Evolutionary conservation across 2,797 vertebrate species (phyloP), one percentile per base, ranked within the genome.

Genomic region (Sternarchorhynchus goeldii): DNA sequence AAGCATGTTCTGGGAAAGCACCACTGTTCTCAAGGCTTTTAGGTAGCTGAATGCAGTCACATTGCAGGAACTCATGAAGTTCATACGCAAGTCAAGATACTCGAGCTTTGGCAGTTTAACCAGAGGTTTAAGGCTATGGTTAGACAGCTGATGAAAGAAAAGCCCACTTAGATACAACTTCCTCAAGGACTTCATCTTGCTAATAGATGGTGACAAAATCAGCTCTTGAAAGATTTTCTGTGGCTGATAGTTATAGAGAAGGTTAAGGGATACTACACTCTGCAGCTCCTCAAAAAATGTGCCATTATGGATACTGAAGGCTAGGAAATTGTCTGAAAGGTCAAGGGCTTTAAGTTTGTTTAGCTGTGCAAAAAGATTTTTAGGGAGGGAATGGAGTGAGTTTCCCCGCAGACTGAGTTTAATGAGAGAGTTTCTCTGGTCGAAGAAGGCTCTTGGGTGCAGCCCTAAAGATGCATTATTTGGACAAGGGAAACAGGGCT

Each of bases 401-500:
- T 96, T 96, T 50, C 90, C 89, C 53, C 82, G 84, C n/a, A 95
- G 85, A 70, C 87, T 93, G 2, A 95, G 81, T 67, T 3, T 81
- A 1, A 1, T 59, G 32, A 95, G 86, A 0, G 89, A 89, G 83
- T 91, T 88, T 57, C 78, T 89, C 55, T 89, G 80, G 31, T 86
- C 68, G 68, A 84, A 85, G 20, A 95, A 87, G 0, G 92, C 89
- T 4, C 87, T 83, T 32, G 76, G 55, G 57, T 89, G 20, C 1
- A 95, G 81, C 0, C 17, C 0, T 16, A 95, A 86, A 17, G 94
- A 32, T 6, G 21, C 70, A 75, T 93, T 90, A 4, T 88, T 25
- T 2, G 83, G 88, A 69, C 95, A 96, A 20, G 95, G 93, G 75
- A 91, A 90, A 79, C 95, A 96, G 20, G 93, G 93, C 58, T 92